A percentile compares a stretch with the other conserved stretches of the same genome.
Evolutionary conservation across 2,888 invertebrate genomes (phyloP).

Genomic region (Agrochola macilenta): DNA sequence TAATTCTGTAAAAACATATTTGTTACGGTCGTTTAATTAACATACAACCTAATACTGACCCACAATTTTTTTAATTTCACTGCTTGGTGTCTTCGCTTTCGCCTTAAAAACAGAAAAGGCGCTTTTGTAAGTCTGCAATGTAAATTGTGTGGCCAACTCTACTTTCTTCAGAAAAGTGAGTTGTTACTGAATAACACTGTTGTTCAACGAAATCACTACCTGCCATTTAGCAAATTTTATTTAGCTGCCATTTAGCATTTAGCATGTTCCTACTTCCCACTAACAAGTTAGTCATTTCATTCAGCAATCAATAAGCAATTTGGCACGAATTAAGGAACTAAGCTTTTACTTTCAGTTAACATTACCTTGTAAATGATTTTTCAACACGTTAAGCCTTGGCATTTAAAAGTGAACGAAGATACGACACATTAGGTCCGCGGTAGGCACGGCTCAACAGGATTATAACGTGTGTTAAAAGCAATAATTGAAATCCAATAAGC

Average conservation of each 20-base stretch:
- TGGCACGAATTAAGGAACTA: conserved; percentile 55
- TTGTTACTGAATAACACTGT: not conserved
- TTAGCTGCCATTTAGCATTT: not conserved
- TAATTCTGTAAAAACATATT: no score
- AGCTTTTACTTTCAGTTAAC: conserved; percentile 72
- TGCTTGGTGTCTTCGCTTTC: no score
- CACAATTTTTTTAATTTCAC: not conserved
- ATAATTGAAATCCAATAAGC: conserved; percentile 70
- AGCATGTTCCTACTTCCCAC: conserved; percentile 12
- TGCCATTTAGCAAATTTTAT: no score
- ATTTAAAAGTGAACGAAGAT: conserved; percentile 81
- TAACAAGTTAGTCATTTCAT: conserved; percentile 13
- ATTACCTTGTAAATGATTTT: conserved; percentile 74
- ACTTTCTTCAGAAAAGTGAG: not conserved
- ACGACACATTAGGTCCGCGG: conserved; percentile 75
- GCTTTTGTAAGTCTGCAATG: no score
- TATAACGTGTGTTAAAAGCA: conserved; percentile 70
- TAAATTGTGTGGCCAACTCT: not conserved
- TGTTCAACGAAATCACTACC: conserved; percentile 18
- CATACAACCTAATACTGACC: not conserved
- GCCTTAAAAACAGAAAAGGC: no score
- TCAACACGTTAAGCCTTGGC: conserved; percentile 78
- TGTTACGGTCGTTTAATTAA: not conserved
- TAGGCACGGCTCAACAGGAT: conserved; percentile 70
- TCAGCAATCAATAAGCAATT: conserved; percentile 49